Percentiles rank a stretch among this genome's conserved stretches.
Conservation (phyloP, 2,113 vertebrate genomes). For the Pholis gunnellus region DNA sequence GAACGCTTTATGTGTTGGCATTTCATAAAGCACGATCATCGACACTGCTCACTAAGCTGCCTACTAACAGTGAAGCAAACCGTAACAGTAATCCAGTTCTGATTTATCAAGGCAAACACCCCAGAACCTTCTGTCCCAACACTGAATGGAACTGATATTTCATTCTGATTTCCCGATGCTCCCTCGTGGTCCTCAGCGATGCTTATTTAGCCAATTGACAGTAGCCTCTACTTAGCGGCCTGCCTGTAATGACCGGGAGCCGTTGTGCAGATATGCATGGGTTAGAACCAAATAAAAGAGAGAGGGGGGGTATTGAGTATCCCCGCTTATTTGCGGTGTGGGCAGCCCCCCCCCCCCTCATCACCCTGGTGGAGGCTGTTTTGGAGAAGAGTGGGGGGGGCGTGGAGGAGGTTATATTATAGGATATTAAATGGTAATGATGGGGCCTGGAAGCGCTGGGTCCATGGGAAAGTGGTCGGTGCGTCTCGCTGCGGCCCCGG, state of each 20-base stretch:
- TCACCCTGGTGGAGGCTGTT: slow-evolving; percentile 71
- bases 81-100: slow-evolving; percentile 51
- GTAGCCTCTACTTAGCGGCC: slow-evolving; percentile 81
- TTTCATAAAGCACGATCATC: slow-evolving; percentile 3
- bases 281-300: slow-evolving; percentile 74
- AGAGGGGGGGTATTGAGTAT: slow-evolving; percentile 78
- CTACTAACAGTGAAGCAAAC: slow-evolving; percentile 13
- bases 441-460: slow-evolving; percentile 72
- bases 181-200: slow-evolving; percentile 41
- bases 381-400: slow-evolving; percentile 69
- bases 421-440: slow-evolving; percentile 87
- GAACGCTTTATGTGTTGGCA: not conserved
- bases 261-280: slow-evolving; percentile 76
- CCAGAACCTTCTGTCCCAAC: slow-evolving; percentile 56
- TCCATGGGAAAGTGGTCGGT: slow-evolving; percentile 84
- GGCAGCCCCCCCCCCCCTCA: slow-evolving; percentile 63
- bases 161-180: slow-evolving; percentile 63
- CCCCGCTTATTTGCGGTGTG: slow-evolving; percentile 82
- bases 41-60: not conserved
- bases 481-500: slow-evolving; percentile 76
- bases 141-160: slow-evolving; percentile 57
- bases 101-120: slow-evolving; percentile 57
- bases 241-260: slow-evolving; percentile 77
- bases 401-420: slow-evolving; percentile 78
- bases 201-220: slow-evolving; percentile 77